phyloP scores from a whole-genome alignment of 2,888 invertebrate species.

The Mythimna vitellina region DNA sequence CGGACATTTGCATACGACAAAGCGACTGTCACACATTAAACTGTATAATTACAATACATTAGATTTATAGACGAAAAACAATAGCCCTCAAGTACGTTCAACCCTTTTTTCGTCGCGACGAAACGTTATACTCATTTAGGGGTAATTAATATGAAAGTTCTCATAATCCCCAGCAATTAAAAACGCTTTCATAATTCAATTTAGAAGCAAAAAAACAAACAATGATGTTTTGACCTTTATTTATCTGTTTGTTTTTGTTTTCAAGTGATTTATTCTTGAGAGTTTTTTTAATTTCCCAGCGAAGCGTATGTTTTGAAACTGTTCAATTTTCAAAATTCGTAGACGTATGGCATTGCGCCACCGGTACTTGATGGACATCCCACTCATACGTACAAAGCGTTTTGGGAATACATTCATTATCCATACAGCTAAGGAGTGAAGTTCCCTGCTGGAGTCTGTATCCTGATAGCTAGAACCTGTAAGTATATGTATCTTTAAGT shows the following conservation, averaged over 20 bases:
- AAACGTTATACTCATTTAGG: slow-evolving; percentile 85
- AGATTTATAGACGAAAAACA: slow-evolving; percentile 89
- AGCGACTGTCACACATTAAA: slow-evolving; percentile 89
- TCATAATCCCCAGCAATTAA: slow-evolving; percentile 86
- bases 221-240: slow-evolving; percentile 74
- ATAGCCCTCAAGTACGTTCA: slow-evolving; percentile 77
- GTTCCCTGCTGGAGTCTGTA: no score
- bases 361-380: no score
- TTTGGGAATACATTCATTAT: no score
- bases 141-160: slow-evolving; percentile 88
- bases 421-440: no score
- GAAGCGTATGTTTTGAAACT: background rate
- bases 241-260: slow-evolving; percentile 59
- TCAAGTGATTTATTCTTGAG: slow-evolving; percentile 32
- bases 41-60: slow-evolving; percentile 87
- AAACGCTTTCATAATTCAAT: slow-evolving; percentile 71
- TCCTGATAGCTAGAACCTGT: no score
- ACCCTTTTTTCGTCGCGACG: slow-evolving; percentile 82
- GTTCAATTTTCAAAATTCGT: background rate
- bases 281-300: slow-evolving; percentile 36
- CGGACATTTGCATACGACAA: slow-evolving; percentile 87
- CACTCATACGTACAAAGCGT: no score
- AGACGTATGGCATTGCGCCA: background rate
- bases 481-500: no score
- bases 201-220: slow-evolving; percentile 73